Evolutionary conservation across 1,140 invertebrate genomes (phyloP).

Genomic region (Scaptomyza graminum): DNA sequence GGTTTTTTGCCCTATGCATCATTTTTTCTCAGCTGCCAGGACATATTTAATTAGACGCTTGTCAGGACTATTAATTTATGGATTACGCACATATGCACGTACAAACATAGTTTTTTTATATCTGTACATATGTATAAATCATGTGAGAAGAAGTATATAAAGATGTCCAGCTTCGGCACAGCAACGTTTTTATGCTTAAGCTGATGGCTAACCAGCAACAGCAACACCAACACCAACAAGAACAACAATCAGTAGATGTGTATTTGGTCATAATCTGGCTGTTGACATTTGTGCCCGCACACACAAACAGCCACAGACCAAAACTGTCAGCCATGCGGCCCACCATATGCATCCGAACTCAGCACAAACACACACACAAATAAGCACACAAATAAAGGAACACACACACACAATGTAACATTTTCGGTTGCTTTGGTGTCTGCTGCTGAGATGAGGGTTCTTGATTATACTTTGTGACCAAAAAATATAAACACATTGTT

Average conservation of each 20-base stretch:
- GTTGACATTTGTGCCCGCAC: constrained; percentile 70
- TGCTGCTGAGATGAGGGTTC: constrained; percentile 23
- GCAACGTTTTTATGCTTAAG: constrained; percentile 49
- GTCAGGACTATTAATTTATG: constrained; percentile 72
- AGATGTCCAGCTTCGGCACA: constrained; percentile 5
- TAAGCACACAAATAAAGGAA: constrained; percentile 11
- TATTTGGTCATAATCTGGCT: constrained; percentile 67
- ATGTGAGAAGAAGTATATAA: background rate
- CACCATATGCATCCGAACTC: constrained; percentile 58
- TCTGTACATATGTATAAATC: background rate
- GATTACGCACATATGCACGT: constrained; percentile 39
- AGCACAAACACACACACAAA: constrained; percentile 13
- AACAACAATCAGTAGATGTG: background rate
- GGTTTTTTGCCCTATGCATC: constrained; percentile 13
- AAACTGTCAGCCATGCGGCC: constrained; percentile 48
- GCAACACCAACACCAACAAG: constrained; percentile 29
- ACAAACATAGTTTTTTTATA: background rate
- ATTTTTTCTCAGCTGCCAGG: constrained; percentile 34
- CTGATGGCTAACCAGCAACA: constrained; percentile 60
- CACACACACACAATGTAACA: constrained; percentile 10
- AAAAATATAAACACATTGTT: constrained; percentile 7
- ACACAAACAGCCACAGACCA: constrained; percentile 39
- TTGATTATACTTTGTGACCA: constrained; percentile 23
- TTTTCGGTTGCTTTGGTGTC: constrained; percentile 21
- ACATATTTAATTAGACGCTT: constrained; percentile 74